Base-by-base conservation (phyloP, 2,113 vertebrate genomes). In the Pavo muticus region DNA sequence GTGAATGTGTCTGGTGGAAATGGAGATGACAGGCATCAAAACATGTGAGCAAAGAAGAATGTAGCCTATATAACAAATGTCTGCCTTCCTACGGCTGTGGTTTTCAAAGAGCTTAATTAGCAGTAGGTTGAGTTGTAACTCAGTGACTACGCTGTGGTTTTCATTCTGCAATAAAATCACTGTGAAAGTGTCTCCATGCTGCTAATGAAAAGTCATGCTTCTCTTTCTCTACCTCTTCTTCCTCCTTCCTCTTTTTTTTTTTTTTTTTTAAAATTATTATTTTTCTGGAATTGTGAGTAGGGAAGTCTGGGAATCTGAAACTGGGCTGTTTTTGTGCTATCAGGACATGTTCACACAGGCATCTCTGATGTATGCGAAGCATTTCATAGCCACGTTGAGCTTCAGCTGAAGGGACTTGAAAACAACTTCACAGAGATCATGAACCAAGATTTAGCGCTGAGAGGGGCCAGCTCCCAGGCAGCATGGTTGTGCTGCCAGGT, bases 61-160 rank as follows among this genome's bases (percentile, higher is more conserved):
- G 52, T 54, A 52, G 61, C 72, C 70, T 84, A 14, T 73, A 88
- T 92, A 94, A 76, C 52, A 65, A 89, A 27, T 40, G 37, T 69
- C 80, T 95, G 59, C 32, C 57, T 91, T 93, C 86, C 70, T 87
- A 67, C 10, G 52, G 27, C 23, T 92, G 92, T 74, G 83, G 88
- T 95, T 96, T 95, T 52, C 47, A 79, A 65, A 72, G 37, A 87
- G 76, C 37, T 93, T 91, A 87, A 93, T 95, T 88, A 88, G 40
- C 65, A 84, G 59, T 75, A 65, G 37, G 40, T 44, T 88, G 79
- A 95, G 54, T 57, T 52, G 84, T 90, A 86, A 81, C 44, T 91
- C 56, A 69, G 16, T 35, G 57, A 88, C 47, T 93, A 52, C 0
- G 1, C 78, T 88, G 85, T 77, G 68, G 75, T 91, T 92, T 91